Evolutionary conservation across 2,797 vertebrate genomes (phyloP), one percentile per base, ranked within the genome.

Genomic region (Tokudaia tokunoshimensis): DNA sequence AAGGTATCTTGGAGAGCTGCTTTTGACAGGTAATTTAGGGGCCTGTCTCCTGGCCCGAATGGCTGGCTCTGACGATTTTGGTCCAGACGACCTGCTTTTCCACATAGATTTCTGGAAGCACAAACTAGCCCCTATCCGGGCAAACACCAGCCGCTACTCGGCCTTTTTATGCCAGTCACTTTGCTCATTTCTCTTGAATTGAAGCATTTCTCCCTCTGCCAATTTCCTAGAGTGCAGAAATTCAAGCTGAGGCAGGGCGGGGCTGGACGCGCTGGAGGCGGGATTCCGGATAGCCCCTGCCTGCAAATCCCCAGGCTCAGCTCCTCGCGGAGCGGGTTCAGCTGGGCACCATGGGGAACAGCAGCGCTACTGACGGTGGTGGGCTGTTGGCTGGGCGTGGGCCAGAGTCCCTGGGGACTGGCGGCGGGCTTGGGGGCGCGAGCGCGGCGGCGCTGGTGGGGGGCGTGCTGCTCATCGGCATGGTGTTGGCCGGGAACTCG

Each of bases 401-500:
- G 37, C 52, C n/a, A 34, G 24, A 87, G 31, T 12, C 44, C 63
- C 22, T 44, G 4, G 91, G 37, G n/a, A 0, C 57, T 5, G 74
- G 55, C 31, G 31, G 41, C 20, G 76, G 84, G 19, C 52, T 89
- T 24, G 89, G 97, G 65, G 50, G 44, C 55, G 29, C 34, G 20
- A 41, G 65, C 14, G 98, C 98, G 93, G 99, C 95, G 96, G 99
- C 80, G 98, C 99, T 41, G 98, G 99, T 96, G 83, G 99, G 92
- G 98, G 99, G 97, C 52, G 97, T 99, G 78, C 97, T 99, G 97
- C 99, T 99, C 90, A 99, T 99, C 96, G 98, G 99, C 55, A 97
- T 99, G 80, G 99, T 99, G 96, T 99, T 99, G 91, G 99, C 99
- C 74, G 99, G 99, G 96, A 99, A 99, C 98, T 95, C 99, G 97